Evolutionary conservation across 1,140 invertebrate species (phyloP).

Genomic region (Triops cancriformis): DNA sequence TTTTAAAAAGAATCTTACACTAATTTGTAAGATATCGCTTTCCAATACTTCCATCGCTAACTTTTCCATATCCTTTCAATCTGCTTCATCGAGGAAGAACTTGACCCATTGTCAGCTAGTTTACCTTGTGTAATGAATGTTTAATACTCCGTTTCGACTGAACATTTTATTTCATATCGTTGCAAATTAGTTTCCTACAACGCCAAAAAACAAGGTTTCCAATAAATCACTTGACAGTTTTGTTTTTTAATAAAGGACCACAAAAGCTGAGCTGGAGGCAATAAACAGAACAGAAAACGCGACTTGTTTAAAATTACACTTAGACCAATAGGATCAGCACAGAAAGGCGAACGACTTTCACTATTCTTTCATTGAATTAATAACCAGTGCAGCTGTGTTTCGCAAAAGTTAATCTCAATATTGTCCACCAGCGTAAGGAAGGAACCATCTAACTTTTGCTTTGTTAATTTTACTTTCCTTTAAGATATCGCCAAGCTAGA

Average conservation of each 20-base stretch:
- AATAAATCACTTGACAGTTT: constrained; percentile 3
- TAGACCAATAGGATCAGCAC: neutral
- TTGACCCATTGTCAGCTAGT: no score
- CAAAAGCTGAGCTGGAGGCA: neutral
- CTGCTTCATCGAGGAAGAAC: no score
- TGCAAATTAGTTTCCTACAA: constrained; percentile 3
- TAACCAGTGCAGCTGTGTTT: neutral
- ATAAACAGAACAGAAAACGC: neutral
- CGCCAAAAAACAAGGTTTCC: neutral
- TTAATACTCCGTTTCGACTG: neutral
- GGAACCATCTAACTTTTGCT: neutral
- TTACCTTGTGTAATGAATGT: no score
- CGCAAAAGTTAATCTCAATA: neutral
- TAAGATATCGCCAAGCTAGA: neutral
- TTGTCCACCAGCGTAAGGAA: neutral
- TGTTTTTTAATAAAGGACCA: neutral
- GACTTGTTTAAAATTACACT: neutral
- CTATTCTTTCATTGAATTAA: neutral
- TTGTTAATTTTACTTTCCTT: neutral
- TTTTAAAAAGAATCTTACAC: no score
- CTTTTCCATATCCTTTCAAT: no score
- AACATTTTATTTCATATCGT: neutral
- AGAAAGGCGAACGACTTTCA: neutral
- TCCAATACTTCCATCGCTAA: no score
- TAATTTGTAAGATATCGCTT: no score